Percentiles rank a stretch among this genome's conserved stretches.
phyloP scores from a whole-genome alignment of 2,797 vertebrate genomes.

The Lacerta bilineata region DNA sequence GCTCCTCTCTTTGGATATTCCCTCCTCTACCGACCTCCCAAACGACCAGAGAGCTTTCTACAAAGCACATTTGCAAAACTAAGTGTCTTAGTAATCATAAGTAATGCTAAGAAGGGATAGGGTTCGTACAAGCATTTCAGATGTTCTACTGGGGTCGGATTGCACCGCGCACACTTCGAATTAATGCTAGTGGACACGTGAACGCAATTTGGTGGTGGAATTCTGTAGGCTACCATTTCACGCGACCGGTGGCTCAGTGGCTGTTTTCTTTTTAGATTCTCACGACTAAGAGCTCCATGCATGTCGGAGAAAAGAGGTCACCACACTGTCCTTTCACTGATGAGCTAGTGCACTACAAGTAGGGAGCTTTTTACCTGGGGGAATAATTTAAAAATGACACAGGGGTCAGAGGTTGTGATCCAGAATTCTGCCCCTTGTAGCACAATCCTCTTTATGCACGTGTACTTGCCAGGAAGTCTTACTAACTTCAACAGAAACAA shows the following conservation, averaged over 20 bases:
- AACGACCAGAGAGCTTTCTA: background rate
- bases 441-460: no score
- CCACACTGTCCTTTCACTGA: background rate
- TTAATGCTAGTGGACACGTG: background rate
- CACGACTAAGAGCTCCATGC: background rate
- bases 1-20: background rate
- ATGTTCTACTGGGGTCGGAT: background rate
- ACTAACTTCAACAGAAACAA: no score
- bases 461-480: no score
- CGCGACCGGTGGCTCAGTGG: background rate
- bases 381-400: background rate
- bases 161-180: background rate
- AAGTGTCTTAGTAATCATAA: no score
- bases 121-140: background rate
- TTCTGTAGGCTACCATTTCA: background rate
- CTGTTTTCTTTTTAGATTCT: background rate
- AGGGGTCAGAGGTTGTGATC: background rate
- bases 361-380: no score
- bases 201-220: background rate
- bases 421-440: background rate
- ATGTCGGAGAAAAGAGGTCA: background rate
- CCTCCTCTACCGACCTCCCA: background rate
- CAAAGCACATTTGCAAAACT: background rate
- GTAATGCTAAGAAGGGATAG: no score
- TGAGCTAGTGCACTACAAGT: background rate